Evolutionary conservation across 2,888 invertebrate genomes (phyloP).

Genomic region (Nemapogon koenigi): DNA sequence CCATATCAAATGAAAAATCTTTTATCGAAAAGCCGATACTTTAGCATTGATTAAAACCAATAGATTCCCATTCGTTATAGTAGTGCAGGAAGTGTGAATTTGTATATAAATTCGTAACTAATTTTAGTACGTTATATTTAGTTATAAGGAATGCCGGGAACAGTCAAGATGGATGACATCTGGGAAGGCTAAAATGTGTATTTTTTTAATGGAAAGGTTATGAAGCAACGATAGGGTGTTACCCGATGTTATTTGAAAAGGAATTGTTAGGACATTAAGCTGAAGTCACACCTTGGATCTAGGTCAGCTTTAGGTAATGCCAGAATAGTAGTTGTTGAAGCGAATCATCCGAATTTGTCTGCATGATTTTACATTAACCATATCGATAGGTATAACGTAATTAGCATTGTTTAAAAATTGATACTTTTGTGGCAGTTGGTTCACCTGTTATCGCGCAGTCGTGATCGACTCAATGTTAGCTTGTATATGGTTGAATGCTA

Average conservation of each 20-base stretch:
- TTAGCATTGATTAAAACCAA: constrained; percentile 1
- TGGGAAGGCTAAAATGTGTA: constrained; percentile 41
- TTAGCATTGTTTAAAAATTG: constrained; percentile 41
- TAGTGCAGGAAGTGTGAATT: constrained; percentile 51
- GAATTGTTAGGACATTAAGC: constrained; percentile 1
- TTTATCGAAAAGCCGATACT: background rate
- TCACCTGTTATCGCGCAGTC: constrained; percentile 63
- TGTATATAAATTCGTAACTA: constrained; percentile 41
- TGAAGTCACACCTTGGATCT: no score
- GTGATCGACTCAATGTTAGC: constrained; percentile 54
- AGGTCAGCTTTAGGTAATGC: no score
- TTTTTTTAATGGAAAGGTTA: constrained; percentile 55
- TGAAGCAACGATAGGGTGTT: constrained; percentile 32
- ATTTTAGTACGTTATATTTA: constrained; percentile 42
- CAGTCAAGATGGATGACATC: constrained; percentile 27
- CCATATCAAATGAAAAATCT: no score
- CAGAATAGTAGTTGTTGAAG: no score
- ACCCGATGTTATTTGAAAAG: background rate
- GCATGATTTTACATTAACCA: constrained; percentile 47
- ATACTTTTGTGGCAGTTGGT: constrained; percentile 49
- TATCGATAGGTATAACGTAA: constrained; percentile 46
- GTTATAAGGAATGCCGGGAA: constrained; percentile 41
- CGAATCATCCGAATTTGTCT: constrained; percentile 40
- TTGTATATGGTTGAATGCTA: constrained; percentile 46
- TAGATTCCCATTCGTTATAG: constrained; percentile 21